Evolutionary conservation across 2,797 vertebrate species (phyloP).

Genomic region (Enteromius thamalakanensis): DNA sequence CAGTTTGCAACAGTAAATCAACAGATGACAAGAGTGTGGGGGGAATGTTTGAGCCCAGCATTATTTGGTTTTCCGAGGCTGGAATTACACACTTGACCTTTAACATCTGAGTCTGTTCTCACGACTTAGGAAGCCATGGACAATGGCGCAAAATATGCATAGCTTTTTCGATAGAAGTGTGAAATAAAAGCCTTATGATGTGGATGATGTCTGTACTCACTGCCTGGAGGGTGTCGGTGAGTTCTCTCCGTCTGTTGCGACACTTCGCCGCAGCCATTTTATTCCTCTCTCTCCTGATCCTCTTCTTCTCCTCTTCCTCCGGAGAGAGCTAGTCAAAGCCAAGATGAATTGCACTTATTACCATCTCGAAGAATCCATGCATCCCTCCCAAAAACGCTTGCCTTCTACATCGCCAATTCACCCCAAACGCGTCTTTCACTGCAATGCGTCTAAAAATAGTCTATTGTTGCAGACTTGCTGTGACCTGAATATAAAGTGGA

Average conservation of each 20-base stretch:
- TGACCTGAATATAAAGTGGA: conserved; percentile 83
- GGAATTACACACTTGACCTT: neutral
- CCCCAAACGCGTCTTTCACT: conserved; percentile 72
- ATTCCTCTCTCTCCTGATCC: conserved; percentile 93
- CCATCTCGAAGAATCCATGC: conserved; percentile 62
- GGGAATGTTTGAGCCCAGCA: neutral
- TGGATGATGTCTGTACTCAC: conserved; percentile 77
- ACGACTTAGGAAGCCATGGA: neutral
- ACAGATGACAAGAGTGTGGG: neutral
- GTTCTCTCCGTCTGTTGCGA: conserved; percentile 91
- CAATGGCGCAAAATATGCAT: neutral
- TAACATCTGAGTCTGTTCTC: neutral
- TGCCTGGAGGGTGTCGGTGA: conserved; percentile 92
- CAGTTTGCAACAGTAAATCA: neutral
- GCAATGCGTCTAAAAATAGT: conserved; percentile 84
- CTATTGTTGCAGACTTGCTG: conserved; percentile 82
- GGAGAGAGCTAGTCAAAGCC: conserved; percentile 83
- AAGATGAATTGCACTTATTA: conserved; percentile 60
- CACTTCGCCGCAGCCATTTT: conserved; percentile 98
- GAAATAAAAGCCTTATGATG: neutral
- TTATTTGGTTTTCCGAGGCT: neutral
- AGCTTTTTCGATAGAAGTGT: neutral
- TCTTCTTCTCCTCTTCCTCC: conserved; percentile 94
- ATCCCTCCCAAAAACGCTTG: conserved; percentile 64
- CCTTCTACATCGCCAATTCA: conserved; percentile 60